phyloP scores from a whole-genome alignment of 2,797 vertebrate species.

The Propithecus deckenii region DNA sequence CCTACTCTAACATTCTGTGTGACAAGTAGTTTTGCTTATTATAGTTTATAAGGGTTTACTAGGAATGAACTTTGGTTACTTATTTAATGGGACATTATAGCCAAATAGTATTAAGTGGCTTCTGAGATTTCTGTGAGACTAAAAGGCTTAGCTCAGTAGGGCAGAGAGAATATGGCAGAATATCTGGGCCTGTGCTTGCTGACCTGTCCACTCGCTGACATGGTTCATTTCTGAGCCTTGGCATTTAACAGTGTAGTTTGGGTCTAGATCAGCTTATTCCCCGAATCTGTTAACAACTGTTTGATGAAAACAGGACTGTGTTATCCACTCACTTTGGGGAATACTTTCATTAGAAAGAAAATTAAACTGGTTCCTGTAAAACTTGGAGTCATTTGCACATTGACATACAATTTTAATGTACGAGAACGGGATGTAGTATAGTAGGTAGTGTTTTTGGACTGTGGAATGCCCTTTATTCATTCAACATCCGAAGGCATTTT shows the following conservation, averaged over 20 bases:
- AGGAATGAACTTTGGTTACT: background rate
- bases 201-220: background rate
- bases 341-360: constrained; percentile 36
- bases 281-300: background rate
- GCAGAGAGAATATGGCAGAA: background rate
- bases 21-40: background rate
- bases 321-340: constrained; percentile 17
- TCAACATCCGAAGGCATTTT: background rate
- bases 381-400: background rate
- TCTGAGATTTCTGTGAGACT: background rate
- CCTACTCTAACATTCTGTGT: background rate
- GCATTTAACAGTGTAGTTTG: background rate
- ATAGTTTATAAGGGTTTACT: background rate
- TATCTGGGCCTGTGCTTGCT: background rate
- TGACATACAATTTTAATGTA: background rate
- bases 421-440: background rate
- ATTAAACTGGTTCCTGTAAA: background rate
- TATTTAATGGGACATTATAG: background rate
- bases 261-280: background rate
- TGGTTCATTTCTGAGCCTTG: background rate
- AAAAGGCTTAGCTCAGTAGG: background rate
- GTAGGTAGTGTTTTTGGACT: background rate
- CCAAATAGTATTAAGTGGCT: background rate
- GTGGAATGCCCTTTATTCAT: background rate
- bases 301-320: constrained; percentile 5